Conservation (phyloP, 2,797 vertebrate species). For the Sebastes oblongus region DNA sequence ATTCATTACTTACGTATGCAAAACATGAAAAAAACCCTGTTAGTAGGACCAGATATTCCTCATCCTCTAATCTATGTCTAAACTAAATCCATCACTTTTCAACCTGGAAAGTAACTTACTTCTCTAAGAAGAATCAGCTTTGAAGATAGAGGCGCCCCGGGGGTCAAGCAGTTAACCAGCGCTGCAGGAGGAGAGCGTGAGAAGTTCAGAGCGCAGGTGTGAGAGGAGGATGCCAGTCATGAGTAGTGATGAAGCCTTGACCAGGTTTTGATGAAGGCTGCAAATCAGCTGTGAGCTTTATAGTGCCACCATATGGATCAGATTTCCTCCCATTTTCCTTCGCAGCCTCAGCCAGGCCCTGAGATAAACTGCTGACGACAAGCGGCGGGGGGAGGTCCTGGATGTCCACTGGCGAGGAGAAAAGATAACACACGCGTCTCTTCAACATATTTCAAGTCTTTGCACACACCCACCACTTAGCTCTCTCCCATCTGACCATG, state of each 20-base stretch:
- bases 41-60: not conserved
- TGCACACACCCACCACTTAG: conserved; percentile 62
- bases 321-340: conserved; percentile 77
- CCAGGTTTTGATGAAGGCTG: conserved; percentile 65
- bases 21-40: not conserved
- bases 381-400: conserved; percentile 73
- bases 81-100: not conserved
- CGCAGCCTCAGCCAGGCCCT: conserved; percentile 70
- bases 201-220: conserved; percentile 49
- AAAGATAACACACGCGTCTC: conserved; percentile 82
- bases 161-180: conserved; percentile 28
- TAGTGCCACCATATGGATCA: conserved; percentile 80
- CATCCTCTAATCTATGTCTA: not conserved
- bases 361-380: conserved; percentile 80
- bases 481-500: conserved; percentile 63
- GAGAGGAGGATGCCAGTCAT: conserved; percentile 46
- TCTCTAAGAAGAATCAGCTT: conserved; percentile 42
- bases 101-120: conserved; percentile 61
- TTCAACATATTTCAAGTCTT: conserved; percentile 76
- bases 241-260: conserved; percentile 64
- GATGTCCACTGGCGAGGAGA: conserved; percentile 73
- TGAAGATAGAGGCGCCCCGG: conserved; percentile 25
- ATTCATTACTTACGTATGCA: not conserved
- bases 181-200: conserved; percentile 54
- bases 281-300: conserved; percentile 74